Evolutionary conservation across 2,113 vertebrate genomes (phyloP).

Genomic region (Octodon degus): DNA sequence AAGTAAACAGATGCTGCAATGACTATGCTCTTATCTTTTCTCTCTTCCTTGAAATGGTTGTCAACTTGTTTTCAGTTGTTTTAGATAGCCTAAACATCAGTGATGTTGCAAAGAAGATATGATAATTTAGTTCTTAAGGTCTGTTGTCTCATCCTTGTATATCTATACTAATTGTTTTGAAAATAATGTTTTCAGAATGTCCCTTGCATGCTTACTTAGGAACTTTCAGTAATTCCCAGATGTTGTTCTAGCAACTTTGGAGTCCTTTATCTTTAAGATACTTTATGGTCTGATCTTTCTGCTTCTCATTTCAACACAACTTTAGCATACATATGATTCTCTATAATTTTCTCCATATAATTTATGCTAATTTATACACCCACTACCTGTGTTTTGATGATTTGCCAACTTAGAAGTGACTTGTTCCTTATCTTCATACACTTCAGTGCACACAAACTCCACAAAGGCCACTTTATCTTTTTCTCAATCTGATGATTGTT

Average conservation of each 20-base stretch:
- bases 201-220: neutral
- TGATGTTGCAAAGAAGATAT: conserved; percentile 11
- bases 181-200: conserved; percentile 28
- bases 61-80: conserved; percentile 31
- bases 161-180: neutral
- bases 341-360: conserved; percentile 7
- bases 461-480: conserved; percentile 1
- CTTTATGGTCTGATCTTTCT: neutral
- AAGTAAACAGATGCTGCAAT: conserved; percentile 9
- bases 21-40: neutral
- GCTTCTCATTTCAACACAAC: neutral
- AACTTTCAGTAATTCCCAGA: neutral
- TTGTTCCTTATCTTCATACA: conserved; percentile 25
- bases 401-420: conserved; percentile 3
- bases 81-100: neutral
- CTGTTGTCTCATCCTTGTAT: neutral
- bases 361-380: conserved; percentile 1
- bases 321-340: conserved; percentile 1
- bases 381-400: conserved; percentile 6
- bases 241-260: neutral
- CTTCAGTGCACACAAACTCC: neutral
- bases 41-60: conserved; percentile 50
- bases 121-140: neutral
- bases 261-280: neutral
- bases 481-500: neutral